Evolutionary conservation across 2,113 vertebrate species (phyloP), one percentile per base, ranked within the genome.

Genomic region (Ploceus nigricollis): DNA sequence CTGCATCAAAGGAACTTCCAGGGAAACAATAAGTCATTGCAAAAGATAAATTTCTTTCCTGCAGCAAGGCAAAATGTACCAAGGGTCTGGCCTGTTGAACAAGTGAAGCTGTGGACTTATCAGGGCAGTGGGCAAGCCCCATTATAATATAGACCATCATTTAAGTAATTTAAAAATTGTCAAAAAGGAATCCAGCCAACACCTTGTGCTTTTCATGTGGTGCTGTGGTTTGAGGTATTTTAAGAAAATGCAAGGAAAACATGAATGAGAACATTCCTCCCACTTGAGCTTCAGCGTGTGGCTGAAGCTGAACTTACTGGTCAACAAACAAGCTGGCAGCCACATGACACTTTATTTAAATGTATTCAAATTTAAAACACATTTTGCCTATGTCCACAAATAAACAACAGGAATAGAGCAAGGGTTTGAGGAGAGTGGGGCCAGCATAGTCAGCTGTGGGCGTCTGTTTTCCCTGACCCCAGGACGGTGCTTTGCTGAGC

Each of bases 21-120:
- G 87, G 93, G 96, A 91, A 96, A 95, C 96, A 97, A 95, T 85
- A 94, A 97, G 94, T 97, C 81, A 90, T 93, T 80, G 53, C 71
- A 89, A 96, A 96, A 94, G 90, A 92, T 76, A 61, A 94, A 96
- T 90, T 96, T 93, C 89, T 93, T 92, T 95, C 60, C 82, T 68
- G 79, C 81, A 89, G 63, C 91, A 86, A 82, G 60, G 82, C 56
- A 60, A 78, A 93, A 93, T 42, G 68, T 89, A 69, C 77, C 40
- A 30, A 89, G 69, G 53, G 72, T 90, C 89, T 87, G 94, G 95
- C 82, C 54, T 18, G 27, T 40, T 24, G 61, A 77, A 54, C 64
- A 83, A 92, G 83, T 24, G 42, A 60, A 82, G 93, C 85, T 93
- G 90, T 85, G 91, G 93, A 64, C 91, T 95, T 89, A 63, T 4